These are phyloP conservation scores for Keiferia lycopersicella DNA, from an alignment of 2,888 invertebrate species.

Conservation along the genomic window DNA sequence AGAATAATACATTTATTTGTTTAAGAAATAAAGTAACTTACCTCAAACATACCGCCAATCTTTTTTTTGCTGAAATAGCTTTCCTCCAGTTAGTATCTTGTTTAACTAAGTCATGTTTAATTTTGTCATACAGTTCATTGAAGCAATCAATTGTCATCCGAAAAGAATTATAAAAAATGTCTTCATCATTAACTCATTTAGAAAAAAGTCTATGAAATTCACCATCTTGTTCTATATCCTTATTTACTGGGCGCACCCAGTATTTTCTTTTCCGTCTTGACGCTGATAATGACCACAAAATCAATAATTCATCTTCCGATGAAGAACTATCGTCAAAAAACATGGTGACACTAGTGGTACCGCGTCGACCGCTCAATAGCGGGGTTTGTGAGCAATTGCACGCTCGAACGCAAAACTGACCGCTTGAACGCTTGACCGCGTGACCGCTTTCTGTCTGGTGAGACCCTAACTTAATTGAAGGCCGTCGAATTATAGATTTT, in stretches of 20 bases:
- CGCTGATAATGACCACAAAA: neutral
- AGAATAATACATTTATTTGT: too few species aligned
- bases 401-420: too few species aligned
- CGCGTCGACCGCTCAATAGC: too few species aligned
- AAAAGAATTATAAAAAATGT: neutral
- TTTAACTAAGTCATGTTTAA: neutral
- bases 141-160: neutral
- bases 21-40: neutral
- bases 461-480: neutral
- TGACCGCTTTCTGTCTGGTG: too few species aligned
- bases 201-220: constrained; percentile 1
- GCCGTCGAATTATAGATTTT: constrained; percentile 11
- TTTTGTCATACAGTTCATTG: neutral
- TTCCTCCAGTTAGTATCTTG: constrained; percentile 6
- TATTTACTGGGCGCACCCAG: neutral
- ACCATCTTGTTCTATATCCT: neutral
- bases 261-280: neutral
- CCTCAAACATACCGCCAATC: neutral
- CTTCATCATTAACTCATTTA: neutral
- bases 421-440: too few species aligned
- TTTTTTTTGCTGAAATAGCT: neutral
- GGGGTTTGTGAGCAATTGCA: too few species aligned
- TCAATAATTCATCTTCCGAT: too few species aligned
- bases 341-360: too few species aligned
- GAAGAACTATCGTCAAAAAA: too few species aligned